Evolutionary conservation across 2,797 vertebrate genomes (phyloP).

Genomic region (Anguilla pacifica): DNA sequence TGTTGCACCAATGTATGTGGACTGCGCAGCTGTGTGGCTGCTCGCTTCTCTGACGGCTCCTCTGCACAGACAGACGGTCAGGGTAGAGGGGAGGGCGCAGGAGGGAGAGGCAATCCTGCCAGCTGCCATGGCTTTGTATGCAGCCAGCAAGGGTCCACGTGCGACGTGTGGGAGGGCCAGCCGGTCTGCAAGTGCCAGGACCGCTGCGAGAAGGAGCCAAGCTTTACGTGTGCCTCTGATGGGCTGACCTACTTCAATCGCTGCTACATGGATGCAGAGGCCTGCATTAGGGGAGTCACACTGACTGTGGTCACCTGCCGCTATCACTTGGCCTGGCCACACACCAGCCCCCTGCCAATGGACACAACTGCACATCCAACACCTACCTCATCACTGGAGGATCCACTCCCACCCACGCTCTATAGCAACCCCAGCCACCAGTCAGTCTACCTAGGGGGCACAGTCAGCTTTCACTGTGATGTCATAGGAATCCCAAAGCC

Average conservation of each 20-base stretch:
- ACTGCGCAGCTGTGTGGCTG: constrained; percentile 90
- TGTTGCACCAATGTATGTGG: constrained; percentile 98
- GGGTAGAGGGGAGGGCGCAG: constrained; percentile 41
- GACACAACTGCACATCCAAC: constrained; percentile 84
- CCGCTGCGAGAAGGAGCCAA: constrained; percentile 93
- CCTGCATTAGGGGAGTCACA: constrained; percentile 83
- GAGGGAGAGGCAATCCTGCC: constrained; percentile 47
- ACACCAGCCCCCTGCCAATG: constrained; percentile 81
- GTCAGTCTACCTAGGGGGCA: constrained; percentile 84
- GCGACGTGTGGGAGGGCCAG: constrained; percentile 93
- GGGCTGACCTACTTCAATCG: constrained; percentile 97
- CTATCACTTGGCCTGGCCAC: constrained; percentile 84
- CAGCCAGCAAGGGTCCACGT: constrained; percentile 90
- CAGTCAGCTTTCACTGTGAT: constrained; percentile 91
- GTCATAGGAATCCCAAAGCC: constrained; percentile 85
- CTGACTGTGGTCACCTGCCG: constrained; percentile 86
- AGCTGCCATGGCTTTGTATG: constrained; percentile 88
- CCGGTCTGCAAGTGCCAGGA: constrained; percentile 94
- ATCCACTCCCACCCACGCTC: constrained; percentile 79
- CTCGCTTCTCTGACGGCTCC: constrained; percentile 82
- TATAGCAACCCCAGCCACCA: constrained; percentile 90
- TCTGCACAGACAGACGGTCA: constrained; percentile 56
- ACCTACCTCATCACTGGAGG: constrained; percentile 69
- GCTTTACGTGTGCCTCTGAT: constrained; percentile 93
- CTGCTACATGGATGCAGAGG: constrained; percentile 98